Evolutionary conservation across 2,113 vertebrate species (phyloP).

Genomic region (Notarius quadriscutis): DNA sequence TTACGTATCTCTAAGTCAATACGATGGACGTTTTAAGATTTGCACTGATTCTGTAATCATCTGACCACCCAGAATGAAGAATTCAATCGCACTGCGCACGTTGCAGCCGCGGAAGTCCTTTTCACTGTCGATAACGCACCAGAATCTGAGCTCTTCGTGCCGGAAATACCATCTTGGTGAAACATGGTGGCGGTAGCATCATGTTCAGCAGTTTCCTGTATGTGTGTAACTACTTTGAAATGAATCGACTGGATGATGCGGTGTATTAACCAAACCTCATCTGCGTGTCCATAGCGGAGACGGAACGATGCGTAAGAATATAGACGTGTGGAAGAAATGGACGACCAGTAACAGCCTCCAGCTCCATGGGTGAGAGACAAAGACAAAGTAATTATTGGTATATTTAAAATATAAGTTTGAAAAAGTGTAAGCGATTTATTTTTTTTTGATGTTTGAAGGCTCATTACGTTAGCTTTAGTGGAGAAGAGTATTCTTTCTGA

Average conservation of each 20-base stretch:
- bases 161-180: not conserved
- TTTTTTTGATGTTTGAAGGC: not conserved
- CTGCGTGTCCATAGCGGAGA: constrained; percentile 79
- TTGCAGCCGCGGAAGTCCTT: not conserved
- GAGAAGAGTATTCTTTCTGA: not conserved
- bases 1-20: too few relatives aligned
- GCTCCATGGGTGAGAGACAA: constrained; percentile 86
- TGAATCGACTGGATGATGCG: too few relatives aligned
- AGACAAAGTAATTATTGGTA: too few relatives aligned
- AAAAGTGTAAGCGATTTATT: not conserved
- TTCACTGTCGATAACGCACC: too few relatives aligned
- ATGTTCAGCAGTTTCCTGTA: not conserved
- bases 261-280: not conserved
- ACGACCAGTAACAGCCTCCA: constrained; percentile 93
- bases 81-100: too few relatives aligned
- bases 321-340: constrained; percentile 99
- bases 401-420: not conserved
- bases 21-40: too few relatives aligned
- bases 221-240: not conserved
- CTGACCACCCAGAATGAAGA: too few relatives aligned
- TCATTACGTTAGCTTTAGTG: not conserved
- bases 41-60: too few relatives aligned
- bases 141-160: not conserved
- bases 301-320: constrained; percentile 97
- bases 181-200: not conserved